Base-by-base conservation (phyloP, 2,113 vertebrate species). In the Pagrus major region DNA sequence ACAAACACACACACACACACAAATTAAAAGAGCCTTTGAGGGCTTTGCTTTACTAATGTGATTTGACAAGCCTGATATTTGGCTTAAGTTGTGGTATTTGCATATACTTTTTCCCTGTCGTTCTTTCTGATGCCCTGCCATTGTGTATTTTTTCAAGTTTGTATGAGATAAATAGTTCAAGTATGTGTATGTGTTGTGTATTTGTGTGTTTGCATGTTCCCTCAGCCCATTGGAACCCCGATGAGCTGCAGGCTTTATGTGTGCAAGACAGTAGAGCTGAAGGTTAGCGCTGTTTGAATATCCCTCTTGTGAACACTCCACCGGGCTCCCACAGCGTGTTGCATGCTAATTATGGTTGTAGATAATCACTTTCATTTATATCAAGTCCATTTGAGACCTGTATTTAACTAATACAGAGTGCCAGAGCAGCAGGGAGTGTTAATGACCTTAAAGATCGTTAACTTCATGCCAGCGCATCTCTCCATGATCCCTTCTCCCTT, bases 361-460 rank as follows among this genome's bases (percentile, higher is more conserved):
- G 88, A 92, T 93, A 93, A 95, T 95, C 94, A 93, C 93, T 93
- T 94, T 90, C 91, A 92, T 93, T 95, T 80, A 94, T 88, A 94
- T 95, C 93, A 93, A 90, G 82, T 86, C 89, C 84, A 74, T 91
- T 75, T 87, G 85, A 87, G 89, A 88, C 77, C 82, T 72, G 84
- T 78, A 76, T 87, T 90, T 85, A 91, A 88, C 92, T 84, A 86
- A 86, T 84, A 71, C 87, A 58, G 81, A 86, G 84, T 71, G 86
- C 88, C 80, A 73, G 83, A 87, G 61, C 93, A 92, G 92, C 85
- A 69, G 93, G 91, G 89, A 84, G 84, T 54, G 80, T 86, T 94
- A 93, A 94, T 92, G 90, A 93, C 91, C 90, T 93, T 93, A 93
- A 92, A 90, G 88, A 90, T 89, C 73, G 82, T 87, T 91, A 90